Conservation (phyloP, 2,797 vertebrate genomes). For the Sebastes steindachneri region DNA sequence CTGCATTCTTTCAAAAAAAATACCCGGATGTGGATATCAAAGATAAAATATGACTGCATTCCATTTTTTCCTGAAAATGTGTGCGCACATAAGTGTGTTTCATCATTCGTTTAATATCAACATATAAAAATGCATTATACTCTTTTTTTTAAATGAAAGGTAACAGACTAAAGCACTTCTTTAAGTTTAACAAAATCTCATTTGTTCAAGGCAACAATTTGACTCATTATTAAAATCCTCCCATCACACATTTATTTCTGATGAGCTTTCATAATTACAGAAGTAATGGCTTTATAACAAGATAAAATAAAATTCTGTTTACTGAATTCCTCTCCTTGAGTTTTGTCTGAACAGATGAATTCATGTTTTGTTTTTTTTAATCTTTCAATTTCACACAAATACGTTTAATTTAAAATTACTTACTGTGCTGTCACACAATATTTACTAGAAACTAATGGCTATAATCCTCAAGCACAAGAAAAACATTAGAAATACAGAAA, state of each 20-base stretch:
- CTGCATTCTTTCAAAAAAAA: neutral
- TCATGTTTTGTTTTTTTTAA: neutral
- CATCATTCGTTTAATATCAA: neutral
- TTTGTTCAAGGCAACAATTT: conserved; percentile 11
- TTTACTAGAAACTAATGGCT: conserved; percentile 45
- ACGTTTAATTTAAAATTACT: conserved; percentile 37
- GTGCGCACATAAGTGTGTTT: neutral
- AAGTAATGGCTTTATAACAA: neutral
- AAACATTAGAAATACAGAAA: conserved; percentile 26
- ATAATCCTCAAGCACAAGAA: conserved; percentile 44
- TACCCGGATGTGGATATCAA: conserved; percentile 1
- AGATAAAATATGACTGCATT: conserved; percentile 8
- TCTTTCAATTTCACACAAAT: conserved; percentile 12
- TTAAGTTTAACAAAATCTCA: neutral
- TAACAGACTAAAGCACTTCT: conserved; percentile 44
- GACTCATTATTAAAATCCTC: neutral
- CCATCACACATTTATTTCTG: neutral
- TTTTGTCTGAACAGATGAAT: conserved; percentile 7
- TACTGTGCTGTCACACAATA: conserved; percentile 26
- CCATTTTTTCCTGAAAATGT: neutral
- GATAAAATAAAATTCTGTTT: neutral
- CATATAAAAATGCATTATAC: neutral
- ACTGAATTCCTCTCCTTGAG: conserved; percentile 73
- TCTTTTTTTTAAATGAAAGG: conserved; percentile 46
- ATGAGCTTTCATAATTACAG: neutral